Conservation (phyloP, 1,140 invertebrate genomes). For the Potamilus streckersoni region DNA sequence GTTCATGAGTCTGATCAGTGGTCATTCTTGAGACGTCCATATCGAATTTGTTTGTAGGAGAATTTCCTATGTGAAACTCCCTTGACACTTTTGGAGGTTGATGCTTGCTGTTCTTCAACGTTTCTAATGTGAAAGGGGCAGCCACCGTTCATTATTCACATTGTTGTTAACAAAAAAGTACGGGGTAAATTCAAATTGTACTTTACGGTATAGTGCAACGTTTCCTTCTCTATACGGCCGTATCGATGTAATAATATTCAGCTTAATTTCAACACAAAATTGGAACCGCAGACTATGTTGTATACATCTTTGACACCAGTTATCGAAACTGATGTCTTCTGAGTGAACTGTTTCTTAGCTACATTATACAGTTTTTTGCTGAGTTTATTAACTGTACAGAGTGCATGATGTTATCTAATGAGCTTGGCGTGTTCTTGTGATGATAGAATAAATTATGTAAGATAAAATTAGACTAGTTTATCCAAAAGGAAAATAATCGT, state of each 20-base stretch:
- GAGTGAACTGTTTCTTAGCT: background rate
- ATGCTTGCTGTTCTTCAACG: too few species aligned
- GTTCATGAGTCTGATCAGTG: too few species aligned
- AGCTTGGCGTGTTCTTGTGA: constrained; percentile 3
- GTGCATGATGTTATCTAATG: background rate
- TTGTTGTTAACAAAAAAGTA: too few species aligned
- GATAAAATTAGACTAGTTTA: background rate
- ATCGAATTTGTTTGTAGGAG: too few species aligned
- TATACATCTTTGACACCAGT: constrained; percentile 25
- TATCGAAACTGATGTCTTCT: constrained; percentile 8
- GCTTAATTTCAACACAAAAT: constrained; percentile 35
- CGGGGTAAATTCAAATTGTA: too few species aligned
- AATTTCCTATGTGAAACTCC: too few species aligned
- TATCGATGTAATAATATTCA: constrained; percentile 24
- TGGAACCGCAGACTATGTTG: background rate
- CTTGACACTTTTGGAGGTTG: too few species aligned
- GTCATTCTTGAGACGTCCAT: too few species aligned
- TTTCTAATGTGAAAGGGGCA: too few species aligned
- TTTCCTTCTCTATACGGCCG: constrained; percentile 8
- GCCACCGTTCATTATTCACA: too few species aligned
- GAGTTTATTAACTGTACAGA: background rate
- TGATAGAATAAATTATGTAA: background rate
- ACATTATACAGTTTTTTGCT: constrained; percentile 11
- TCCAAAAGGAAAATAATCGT: constrained; percentile 23
- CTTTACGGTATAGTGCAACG: too few species aligned